phyloP scores from a whole-genome alignment of 2,797 vertebrate genomes.

The Rhadinocentrus ornatus region DNA sequence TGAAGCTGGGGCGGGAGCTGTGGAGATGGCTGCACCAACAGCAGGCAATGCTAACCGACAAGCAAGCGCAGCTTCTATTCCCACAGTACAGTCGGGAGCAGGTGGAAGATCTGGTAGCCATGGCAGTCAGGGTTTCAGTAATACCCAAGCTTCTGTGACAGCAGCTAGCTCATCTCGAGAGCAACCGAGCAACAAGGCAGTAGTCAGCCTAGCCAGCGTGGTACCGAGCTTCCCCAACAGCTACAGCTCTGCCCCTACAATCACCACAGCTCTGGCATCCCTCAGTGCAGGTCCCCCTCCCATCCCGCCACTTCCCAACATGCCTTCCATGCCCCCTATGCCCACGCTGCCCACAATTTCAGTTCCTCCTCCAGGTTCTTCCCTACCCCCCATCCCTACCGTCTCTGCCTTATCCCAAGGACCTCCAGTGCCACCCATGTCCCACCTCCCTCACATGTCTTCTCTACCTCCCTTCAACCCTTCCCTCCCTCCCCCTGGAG shows the following conservation, averaged over 20 bases:
- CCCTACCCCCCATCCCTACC: conserved; percentile 90
- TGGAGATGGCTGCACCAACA: conserved; percentile 83
- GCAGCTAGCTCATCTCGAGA: conserved; percentile 90
- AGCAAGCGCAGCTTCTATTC: conserved; percentile 80
- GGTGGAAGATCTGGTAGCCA: conserved; percentile 87
- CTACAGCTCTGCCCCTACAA: conserved; percentile 88
- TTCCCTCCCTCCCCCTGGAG: conserved; percentile 89
- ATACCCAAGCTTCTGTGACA: conserved; percentile 79
- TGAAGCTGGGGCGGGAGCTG: conserved; percentile 86
- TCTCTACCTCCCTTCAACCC: conserved; percentile 94
- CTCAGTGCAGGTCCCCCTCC: conserved; percentile 93
- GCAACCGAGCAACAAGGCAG: conserved; percentile 87
- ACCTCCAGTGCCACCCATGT: conserved; percentile 91
- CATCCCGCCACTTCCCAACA: conserved; percentile 91
- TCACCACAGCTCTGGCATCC: conserved; percentile 90
- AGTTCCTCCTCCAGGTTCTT: conserved; percentile 92
- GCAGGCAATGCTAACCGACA: conserved; percentile 88
- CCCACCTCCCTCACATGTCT: conserved; percentile 90
- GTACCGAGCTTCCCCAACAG: conserved; percentile 91
- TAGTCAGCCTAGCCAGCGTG: conserved; percentile 87
- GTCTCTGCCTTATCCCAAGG: conserved; percentile 90
- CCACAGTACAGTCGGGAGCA: conserved; percentile 78
- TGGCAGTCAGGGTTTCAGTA: conserved; percentile 90
- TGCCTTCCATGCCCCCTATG: conserved; percentile 91
- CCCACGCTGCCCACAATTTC: conserved; percentile 91